These are phyloP conservation scores for Nematolebias whitei DNA, from an alignment of 2,113 vertebrate species.

Conservation along the genomic window DNA sequence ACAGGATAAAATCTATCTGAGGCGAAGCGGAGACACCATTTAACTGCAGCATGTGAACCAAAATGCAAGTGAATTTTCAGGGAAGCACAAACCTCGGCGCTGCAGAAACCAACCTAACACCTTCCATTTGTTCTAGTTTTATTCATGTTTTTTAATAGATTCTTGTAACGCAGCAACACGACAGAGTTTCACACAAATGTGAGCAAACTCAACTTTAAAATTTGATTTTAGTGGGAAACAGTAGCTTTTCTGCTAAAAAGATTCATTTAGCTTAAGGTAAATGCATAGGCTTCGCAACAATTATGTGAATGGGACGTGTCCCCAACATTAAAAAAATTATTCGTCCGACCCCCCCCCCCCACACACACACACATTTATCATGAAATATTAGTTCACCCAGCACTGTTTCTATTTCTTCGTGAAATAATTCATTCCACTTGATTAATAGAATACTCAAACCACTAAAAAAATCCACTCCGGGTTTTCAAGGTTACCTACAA, in stretches of 20 bases:
- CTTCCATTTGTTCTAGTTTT: not conserved
- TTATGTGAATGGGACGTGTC: no score
- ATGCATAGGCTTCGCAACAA: no score
- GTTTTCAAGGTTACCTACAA: no score
- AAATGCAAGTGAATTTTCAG: constrained; percentile 24
- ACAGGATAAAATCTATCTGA: constrained; percentile 34
- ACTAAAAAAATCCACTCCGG: no score
- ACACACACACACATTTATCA: no score
- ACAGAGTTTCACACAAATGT: constrained; percentile 12
- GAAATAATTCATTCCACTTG: no score
- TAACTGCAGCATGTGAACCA: constrained; percentile 21
- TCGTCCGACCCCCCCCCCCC: no score
- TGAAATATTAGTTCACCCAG: no score
- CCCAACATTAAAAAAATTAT: no score
- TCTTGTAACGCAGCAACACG: not conserved
- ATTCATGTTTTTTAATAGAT: not conserved
- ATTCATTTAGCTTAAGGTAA: constrained; percentile 59
- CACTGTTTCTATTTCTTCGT: no score
- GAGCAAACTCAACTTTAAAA: constrained; percentile 44
- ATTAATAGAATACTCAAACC: no score
- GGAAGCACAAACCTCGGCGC: constrained; percentile 1
- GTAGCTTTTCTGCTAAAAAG: constrained; percentile 34
- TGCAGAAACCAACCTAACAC: not conserved
- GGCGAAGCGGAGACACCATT: constrained; percentile 19
- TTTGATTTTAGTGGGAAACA: constrained; percentile 44